Evolutionary conservation across 92 coral and sea anemone genomes (phyloP).

Genomic region (Palythoa caribaeorum): DNA sequence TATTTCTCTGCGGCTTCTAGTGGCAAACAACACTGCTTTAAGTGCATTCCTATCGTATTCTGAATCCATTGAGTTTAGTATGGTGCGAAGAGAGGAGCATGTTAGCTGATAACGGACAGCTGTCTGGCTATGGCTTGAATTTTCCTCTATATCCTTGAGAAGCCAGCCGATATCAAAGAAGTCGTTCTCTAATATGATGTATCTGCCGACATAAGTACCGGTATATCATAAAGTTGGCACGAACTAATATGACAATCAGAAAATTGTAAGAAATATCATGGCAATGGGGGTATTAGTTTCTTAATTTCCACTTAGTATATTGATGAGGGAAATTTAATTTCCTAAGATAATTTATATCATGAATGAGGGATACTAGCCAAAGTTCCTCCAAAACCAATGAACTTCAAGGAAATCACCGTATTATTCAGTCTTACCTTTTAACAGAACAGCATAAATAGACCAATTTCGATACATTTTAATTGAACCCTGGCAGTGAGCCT

Average conservation of each 20-base stretch:
- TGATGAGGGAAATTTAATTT: no score
- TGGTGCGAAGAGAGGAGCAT: neutral
- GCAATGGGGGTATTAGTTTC: no score
- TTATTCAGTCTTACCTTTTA: no score
- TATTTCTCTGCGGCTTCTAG: slow-evolving; percentile 36
- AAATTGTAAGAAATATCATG: neutral
- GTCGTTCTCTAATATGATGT: slow-evolving; percentile 63
- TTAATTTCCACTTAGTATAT: no score
- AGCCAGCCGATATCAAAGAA: slow-evolving; percentile 58
- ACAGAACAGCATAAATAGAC: no score
- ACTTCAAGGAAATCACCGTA: no score
- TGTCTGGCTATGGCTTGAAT: neutral
- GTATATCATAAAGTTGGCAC: neutral
- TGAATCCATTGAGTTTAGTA: slow-evolving; percentile 68
- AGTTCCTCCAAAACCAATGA: no score
- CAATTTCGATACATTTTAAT: no score
- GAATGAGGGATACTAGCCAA: no score
- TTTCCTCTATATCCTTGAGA: slow-evolving; percentile 43
- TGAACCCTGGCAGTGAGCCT: no score
- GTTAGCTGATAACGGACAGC: slow-evolving; percentile 36
- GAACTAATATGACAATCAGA: neutral
- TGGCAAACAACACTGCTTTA: slow-evolving; percentile 59
- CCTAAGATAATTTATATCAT: no score
- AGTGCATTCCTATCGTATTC: slow-evolving; percentile 64
- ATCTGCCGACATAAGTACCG: slow-evolving; percentile 27